Percentiles rank a stretch among this genome's conserved stretches.
Evolutionary conservation across 2,888 invertebrate genomes (phyloP).

Genomic region (Rugalucina vietnamica): DNA sequence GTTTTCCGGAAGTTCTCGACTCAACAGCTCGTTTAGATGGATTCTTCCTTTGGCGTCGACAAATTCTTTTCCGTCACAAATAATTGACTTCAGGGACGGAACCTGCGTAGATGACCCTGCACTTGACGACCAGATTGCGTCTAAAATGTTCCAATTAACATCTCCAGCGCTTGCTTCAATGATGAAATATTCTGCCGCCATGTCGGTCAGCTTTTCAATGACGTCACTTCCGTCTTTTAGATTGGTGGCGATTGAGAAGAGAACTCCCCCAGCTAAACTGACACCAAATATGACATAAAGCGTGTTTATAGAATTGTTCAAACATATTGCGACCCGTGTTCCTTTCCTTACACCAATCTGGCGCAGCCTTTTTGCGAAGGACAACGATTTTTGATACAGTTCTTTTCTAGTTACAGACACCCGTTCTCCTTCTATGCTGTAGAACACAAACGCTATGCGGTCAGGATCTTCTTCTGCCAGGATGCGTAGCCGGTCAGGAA

Average conservation of each 20-base stretch:
- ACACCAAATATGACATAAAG: slow-evolving; percentile 20
- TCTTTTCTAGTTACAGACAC: slow-evolving; percentile 11
- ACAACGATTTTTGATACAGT: neutral
- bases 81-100: slow-evolving; percentile 5
- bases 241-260: neutral
- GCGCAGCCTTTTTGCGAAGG: slow-evolving; percentile 14
- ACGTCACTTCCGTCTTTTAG: slow-evolving; percentile 42
- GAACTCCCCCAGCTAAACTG: slow-evolving; percentile 24
- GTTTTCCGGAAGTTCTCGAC: neutral
- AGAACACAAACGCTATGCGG: slow-evolving; percentile 34
- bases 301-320: slow-evolving; percentile 38
- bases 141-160: slow-evolving; percentile 17
- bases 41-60: neutral
- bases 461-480: slow-evolving; percentile 32
- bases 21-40: neutral
- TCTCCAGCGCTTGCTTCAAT: slow-evolving; percentile 20
- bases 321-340: slow-evolving; percentile 13
- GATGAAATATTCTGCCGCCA: slow-evolving; percentile 10
- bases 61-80: slow-evolving; percentile 18
- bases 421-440: slow-evolving; percentile 10
- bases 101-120: neutral
- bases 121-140: slow-evolving; percentile 10
- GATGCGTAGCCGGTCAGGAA: slow-evolving; percentile 13
- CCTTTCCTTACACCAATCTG: slow-evolving; percentile 34
- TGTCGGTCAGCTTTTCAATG: neutral